Conservation (phyloP, 1,140 invertebrate species). For the Psilanteris sp. region DNA sequence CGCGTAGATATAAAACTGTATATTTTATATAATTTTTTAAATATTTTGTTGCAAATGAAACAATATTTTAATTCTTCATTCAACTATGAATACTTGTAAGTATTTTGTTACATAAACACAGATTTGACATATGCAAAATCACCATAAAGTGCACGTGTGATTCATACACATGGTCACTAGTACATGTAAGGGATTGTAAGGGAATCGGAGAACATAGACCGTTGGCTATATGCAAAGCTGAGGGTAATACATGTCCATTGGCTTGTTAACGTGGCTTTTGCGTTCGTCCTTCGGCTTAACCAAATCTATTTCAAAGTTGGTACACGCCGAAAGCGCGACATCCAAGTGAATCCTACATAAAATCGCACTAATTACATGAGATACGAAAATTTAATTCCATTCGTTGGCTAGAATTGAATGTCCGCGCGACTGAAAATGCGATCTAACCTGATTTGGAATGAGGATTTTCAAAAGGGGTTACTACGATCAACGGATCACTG, state of each 20-base stretch:
- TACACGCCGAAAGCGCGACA: conserved; percentile 52
- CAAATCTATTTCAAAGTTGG: conserved; percentile 65
- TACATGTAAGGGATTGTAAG: conserved; percentile 57
- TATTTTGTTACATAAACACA: conserved; percentile 21
- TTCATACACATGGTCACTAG: conserved; percentile 45
- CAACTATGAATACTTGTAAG: background rate
- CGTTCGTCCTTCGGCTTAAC: conserved; percentile 63
- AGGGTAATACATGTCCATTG: conserved; percentile 65
- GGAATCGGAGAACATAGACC: conserved; percentile 62
- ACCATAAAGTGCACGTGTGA: conserved; percentile 52
- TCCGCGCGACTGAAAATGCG: conserved; percentile 11
- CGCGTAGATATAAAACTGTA: too few species aligned
- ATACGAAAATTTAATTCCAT: conserved; percentile 47
- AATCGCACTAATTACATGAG: conserved; percentile 58
- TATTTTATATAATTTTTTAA: too few species aligned
- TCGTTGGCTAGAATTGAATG: conserved; percentile 41
- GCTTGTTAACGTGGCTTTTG: conserved; percentile 67
- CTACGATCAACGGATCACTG: conserved; percentile 16
- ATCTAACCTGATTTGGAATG: background rate
- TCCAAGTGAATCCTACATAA: conserved; percentile 53
- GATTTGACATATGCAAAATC: conserved; percentile 1
- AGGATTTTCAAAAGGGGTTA: background rate
- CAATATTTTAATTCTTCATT: conserved; percentile 2
- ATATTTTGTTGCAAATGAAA: too few species aligned
- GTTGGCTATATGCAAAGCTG: conserved; percentile 60